These are phyloP conservation scores for Lasaia peninsularis DNA, from an alignment of 1,140 invertebrate species.

Conservation along the genomic window DNA sequence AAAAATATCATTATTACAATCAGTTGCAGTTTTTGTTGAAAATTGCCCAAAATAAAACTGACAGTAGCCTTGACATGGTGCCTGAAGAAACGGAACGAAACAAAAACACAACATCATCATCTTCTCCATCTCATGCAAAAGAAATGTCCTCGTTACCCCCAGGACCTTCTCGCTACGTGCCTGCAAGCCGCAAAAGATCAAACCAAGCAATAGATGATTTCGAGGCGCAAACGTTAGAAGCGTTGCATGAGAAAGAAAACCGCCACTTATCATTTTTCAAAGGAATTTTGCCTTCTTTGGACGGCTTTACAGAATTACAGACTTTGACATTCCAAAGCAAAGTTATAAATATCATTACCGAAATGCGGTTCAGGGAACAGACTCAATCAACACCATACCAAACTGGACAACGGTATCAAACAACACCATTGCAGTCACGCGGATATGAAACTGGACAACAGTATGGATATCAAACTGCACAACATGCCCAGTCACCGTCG, in stretches of 20 bases:
- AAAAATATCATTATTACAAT: slow-evolving; percentile 30
- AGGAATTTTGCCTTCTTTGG: slow-evolving; percentile 27
- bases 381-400: slow-evolving; percentile 19
- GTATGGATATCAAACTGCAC: slow-evolving; percentile 26
- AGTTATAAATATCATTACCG: slow-evolving; percentile 26
- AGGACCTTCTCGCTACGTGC: slow-evolving; percentile 20
- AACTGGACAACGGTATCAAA: slow-evolving; percentile 3
- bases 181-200: slow-evolving; percentile 20
- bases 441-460: slow-evolving; percentile 22
- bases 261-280: slow-evolving; percentile 26
- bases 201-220: slow-evolving; percentile 20
- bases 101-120: slow-evolving; percentile 20
- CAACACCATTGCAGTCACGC: slow-evolving; percentile 19
- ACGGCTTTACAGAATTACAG: slow-evolving; percentile 24
- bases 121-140: slow-evolving; percentile 10
- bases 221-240: slow-evolving; percentile 21
- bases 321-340: slow-evolving; percentile 28
- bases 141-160: slow-evolving; percentile 12
- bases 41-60: slow-evolving; percentile 23
- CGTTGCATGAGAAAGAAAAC: slow-evolving; percentile 23
- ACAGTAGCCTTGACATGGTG: slow-evolving; percentile 23
- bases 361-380: slow-evolving; percentile 25
- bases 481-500: slow-evolving; percentile 25
- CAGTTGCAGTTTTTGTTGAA: slow-evolving; percentile 26
- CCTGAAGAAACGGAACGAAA: slow-evolving; percentile 22